Evolutionary conservation across 2,113 vertebrate species (phyloP), one percentile per base, ranked within the genome.

Genomic region (Takifugu flavidus): DNA sequence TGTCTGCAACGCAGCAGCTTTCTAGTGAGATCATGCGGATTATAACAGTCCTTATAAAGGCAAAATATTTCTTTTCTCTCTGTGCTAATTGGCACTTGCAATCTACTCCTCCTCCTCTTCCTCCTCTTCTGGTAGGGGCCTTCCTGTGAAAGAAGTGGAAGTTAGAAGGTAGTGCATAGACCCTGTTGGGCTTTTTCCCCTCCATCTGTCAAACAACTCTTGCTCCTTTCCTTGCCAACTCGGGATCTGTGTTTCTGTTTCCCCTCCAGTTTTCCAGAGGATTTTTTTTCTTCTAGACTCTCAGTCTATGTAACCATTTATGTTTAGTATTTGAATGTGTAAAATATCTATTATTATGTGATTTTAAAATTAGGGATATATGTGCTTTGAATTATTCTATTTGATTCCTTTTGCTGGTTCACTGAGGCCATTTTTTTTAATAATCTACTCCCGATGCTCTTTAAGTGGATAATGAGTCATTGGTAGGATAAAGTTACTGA

Each of bases 21-120:
- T 72, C 31, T 15, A 63, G 58, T 60, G 28, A 65, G 45, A 62
- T 78, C 56, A 65, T 73, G 77, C 56, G 73, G 51, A 25, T 44
- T 64, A 60, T 49, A 74, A 67, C 46, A 45, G 56, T 8, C 80
- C 75, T 68, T 82, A 86, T 73, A 83, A 83, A 78, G 78, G 64
- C 72, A 85, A 75, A 75, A 15, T 55, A 68, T 72, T 52, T 70
- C n/a, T 80, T 12, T 55, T 62, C 57, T 74, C 39, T 64, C 45
- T 56, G 15, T 31, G 25, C 39, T 68, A 59, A 74, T 71, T 64
- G 53, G 28, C 52, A 57, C 59, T 67, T 28, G 57, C 34, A 25
- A 64, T 25, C 25, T 54, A 31, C 34, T n/a, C 13, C 20, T 27
- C 26, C 25, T 54, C 34, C 34, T n/a, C 13, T 29, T 67, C 26